These are phyloP conservation scores for Ericerus pela DNA, from an alignment of 1,140 invertebrate genomes.

Conservation along the genomic window DNA sequence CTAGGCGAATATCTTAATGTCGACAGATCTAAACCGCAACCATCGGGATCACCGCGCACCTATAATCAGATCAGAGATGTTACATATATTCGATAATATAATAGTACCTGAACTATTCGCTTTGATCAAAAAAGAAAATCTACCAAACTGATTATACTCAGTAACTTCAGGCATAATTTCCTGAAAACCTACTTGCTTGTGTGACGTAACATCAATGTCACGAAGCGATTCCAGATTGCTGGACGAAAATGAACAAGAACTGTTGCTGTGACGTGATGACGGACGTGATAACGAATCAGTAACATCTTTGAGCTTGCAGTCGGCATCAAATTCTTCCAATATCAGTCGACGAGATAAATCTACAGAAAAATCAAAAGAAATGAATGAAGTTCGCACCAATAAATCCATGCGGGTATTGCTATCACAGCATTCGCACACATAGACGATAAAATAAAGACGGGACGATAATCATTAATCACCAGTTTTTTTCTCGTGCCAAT, in stretches of 20 bases:
- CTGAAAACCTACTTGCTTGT: constrained; percentile 33
- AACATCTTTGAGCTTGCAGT: constrained; percentile 50
- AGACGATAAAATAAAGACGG: too few relatives aligned
- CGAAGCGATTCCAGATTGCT: constrained; percentile 31
- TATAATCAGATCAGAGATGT: too few relatives aligned
- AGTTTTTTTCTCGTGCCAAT: constrained; percentile 18
- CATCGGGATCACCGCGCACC: constrained; percentile 67
- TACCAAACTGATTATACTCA: not conserved
- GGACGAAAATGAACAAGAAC: constrained; percentile 15
- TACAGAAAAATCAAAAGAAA: too few relatives aligned
- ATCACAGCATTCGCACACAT: too few relatives aligned
- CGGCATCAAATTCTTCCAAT: constrained; percentile 35
- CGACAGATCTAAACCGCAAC: constrained; percentile 53
- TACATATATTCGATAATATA: too few relatives aligned
- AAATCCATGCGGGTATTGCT: too few relatives aligned
- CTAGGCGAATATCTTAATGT: constrained; percentile 41
- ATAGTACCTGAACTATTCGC: too few relatives aligned
- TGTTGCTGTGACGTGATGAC: constrained; percentile 31
- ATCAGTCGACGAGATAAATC: constrained; percentile 30
- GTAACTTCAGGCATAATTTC: too few relatives aligned
- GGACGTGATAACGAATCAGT: constrained; percentile 51
- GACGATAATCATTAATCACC: not conserved
- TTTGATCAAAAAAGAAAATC: too few relatives aligned
- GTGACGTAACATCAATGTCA: constrained; percentile 33
- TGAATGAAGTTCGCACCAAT: too few relatives aligned